phyloP scores from a whole-genome alignment of 2,888 invertebrate species.

The Drosophila nr. perissopoda region DNA sequence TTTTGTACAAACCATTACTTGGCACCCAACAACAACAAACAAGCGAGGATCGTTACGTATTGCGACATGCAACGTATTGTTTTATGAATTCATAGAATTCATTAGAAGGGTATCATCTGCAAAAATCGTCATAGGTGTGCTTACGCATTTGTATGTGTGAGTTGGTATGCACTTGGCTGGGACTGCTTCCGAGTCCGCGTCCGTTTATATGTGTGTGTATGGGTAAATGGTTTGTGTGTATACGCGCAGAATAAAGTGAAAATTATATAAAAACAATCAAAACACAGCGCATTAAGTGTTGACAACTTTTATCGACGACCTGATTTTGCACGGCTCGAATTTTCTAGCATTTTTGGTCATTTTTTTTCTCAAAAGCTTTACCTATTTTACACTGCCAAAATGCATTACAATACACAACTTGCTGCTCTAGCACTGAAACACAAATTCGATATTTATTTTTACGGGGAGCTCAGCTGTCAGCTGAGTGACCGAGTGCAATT shows the following conservation, averaged over 20 bases:
- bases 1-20: neutral
- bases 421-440: constrained; percentile 42
- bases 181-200: constrained; percentile 19
- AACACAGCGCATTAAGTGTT: constrained; percentile 19
- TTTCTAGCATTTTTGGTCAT: neutral
- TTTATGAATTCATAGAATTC: neutral
- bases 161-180: constrained; percentile 19
- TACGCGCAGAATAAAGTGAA: constrained; percentile 17
- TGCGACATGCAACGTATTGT: neutral
- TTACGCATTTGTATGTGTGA: constrained; percentile 1
- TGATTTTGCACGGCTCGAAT: neutral
- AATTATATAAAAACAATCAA: constrained; percentile 50
- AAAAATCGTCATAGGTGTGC: constrained; percentile 7
- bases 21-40: neutral
- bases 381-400: constrained; percentile 32
- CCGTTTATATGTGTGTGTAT: neutral
- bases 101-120: constrained; percentile 14
- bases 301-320: neutral
- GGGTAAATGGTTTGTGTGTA: constrained; percentile 11
- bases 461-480: constrained; percentile 52
- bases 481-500: constrained; percentile 15
- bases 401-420: constrained; percentile 44
- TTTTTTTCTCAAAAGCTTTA: constrained; percentile 18
- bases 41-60: neutral
- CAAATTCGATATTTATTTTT: constrained; percentile 57